These are phyloP conservation scores for Rhadinocentrus ornatus DNA, from an alignment of 2,797 vertebrate genomes.

Conservation along the genomic window DNA sequence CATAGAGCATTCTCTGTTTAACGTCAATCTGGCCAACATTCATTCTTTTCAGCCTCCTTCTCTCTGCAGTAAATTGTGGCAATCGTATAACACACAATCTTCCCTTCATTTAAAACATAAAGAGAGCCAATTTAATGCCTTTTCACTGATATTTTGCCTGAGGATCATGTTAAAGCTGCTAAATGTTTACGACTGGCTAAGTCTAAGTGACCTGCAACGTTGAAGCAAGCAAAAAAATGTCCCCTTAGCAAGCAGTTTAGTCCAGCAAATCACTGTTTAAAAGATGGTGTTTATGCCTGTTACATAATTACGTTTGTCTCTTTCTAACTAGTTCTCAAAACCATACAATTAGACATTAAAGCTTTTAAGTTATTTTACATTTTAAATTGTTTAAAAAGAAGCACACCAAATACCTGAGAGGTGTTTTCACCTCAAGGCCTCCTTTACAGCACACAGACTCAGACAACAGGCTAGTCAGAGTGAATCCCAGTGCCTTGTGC, in stretches of 20 bases:
- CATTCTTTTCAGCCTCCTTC: conserved; percentile 48
- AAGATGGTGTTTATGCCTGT: too few species aligned
- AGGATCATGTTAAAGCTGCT: not conserved
- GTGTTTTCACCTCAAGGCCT: conserved; percentile 86
- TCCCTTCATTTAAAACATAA: conserved; percentile 20
- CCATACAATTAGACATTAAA: too few species aligned
- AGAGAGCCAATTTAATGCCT: conserved; percentile 32
- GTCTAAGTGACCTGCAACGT: not conserved
- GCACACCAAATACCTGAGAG: conserved; percentile 80
- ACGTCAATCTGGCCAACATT: conserved; percentile 83
- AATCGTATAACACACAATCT: conserved; percentile 20
- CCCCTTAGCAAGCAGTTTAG: not conserved
- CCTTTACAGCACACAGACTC: conserved; percentile 59
- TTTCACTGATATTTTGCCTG: conserved; percentile 16
- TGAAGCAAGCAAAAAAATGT: not conserved
- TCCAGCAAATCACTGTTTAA: not conserved
- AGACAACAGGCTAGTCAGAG: conserved; percentile 85
- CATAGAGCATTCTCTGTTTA: conserved; percentile 85
- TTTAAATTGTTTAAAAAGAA: too few species aligned
- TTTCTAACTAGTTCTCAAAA: too few species aligned
- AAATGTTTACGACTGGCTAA: not conserved
- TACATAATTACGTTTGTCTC: too few species aligned
- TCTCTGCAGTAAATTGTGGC: conserved; percentile 24
- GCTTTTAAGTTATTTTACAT: too few species aligned
- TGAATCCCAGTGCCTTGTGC: conserved; percentile 88